Base-by-base conservation (phyloP, 2,113 vertebrate species). In the Leuciscus idus region DNA sequence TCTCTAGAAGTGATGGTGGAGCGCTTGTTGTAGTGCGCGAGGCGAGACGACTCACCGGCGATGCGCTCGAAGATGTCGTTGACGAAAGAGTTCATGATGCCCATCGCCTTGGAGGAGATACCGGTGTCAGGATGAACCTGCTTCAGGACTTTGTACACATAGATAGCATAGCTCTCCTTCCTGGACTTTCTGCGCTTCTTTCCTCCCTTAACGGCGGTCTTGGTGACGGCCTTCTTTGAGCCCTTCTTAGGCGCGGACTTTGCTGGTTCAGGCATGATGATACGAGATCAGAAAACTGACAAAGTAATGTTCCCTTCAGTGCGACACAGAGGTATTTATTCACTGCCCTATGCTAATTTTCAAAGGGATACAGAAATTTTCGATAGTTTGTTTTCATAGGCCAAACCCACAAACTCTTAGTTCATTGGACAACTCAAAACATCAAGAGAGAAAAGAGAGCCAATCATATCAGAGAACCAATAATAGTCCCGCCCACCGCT, bases 51-150 rank as follows among this genome's bases (percentile, higher is more conserved):
- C 61, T 93, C 92, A 0, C 88, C 86, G 8, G 88, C 91, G 39
- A 93, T 92, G 9, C 92, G 91, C 89, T 93, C 93, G 7, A 93
- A 94, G 70, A 94, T 83, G 30, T 95, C 95, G 30, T 95, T 95
- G 2, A 95, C 94, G 13, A 95, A 96, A 0, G 94, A 95, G 68
- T 95, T 96, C 94, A 96, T 95, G 90, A 95, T 95, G n/a, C 57
- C 81, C 89, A 90, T 90, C 19, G 89, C 87, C 39, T 96, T 96
- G 4, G 95, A 95, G 0, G 92, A 95, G 73, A 95, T 93, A 75
- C 94, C 93, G 0, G 94, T 94, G 83, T 95, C 92, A 0, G 94
- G 94, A 39, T 95, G 94, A 4, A 95, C 94, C 88, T 96, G 94
- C 93, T 95, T 95, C 64, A 96, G 78, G 77, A 95, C 92, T 73